phyloP scores from a whole-genome alignment of 1,140 invertebrate species.

The Bombus vancouverensis region DNA sequence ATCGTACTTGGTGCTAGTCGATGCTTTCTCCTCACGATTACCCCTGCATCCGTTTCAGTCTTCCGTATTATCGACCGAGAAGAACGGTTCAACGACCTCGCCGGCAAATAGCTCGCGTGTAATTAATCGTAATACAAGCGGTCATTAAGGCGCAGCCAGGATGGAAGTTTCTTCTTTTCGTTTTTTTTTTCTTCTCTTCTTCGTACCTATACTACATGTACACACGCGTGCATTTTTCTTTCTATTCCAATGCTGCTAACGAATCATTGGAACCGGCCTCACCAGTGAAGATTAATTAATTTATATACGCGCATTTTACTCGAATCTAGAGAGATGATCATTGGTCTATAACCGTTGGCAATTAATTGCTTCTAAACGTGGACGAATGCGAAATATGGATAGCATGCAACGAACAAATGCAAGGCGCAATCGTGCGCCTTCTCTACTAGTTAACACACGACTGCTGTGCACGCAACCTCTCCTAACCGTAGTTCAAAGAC shows the following conservation, averaged over 20 bases:
- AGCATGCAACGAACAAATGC: constrained; percentile 19
- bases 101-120: constrained; percentile 57
- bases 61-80: constrained; percentile 57
- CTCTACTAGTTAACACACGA: background rate
- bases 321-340: background rate
- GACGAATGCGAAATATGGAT: constrained; percentile 34
- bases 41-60: constrained; percentile 61
- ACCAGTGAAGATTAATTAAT: constrained; percentile 43
- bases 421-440: background rate
- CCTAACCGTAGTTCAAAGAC: constrained; percentile 62
- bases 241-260: background rate
- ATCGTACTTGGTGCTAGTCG: constrained; percentile 26
- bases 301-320: constrained; percentile 55
- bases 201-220: too few relatives aligned
- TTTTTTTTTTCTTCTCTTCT: background rate
- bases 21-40: constrained; percentile 58
- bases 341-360: constrained; percentile 1
- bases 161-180: background rate
- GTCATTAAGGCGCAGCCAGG: constrained; percentile 29
- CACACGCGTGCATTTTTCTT: background rate
- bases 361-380: constrained; percentile 9
- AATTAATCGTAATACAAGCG: constrained; percentile 59
- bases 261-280: background rate
- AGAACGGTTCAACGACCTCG: constrained; percentile 61
- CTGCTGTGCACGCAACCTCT: constrained; percentile 24